A percentile compares a stretch with the other conserved stretches of the same genome.
These are phyloP conservation scores for Dryadula phaetusa DNA, from an alignment of 2,888 invertebrate genomes.

Conservation along the genomic window DNA sequence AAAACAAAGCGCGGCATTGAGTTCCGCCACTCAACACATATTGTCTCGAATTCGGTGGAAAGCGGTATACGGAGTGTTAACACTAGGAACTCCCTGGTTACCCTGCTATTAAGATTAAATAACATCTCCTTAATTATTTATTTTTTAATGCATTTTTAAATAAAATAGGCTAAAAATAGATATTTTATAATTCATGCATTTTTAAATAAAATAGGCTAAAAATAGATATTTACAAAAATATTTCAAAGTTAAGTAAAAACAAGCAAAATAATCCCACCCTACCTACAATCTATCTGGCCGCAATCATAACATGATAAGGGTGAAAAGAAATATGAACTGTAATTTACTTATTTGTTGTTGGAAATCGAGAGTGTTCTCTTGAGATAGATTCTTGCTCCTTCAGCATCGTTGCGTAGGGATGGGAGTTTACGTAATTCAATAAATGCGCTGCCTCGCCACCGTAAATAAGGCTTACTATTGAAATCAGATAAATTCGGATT, in stretches of 20 bases:
- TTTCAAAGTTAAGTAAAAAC: neutral
- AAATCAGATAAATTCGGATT: constrained; percentile 22
- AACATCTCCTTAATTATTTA: no score
- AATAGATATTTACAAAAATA: constrained; percentile 1
- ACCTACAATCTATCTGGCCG: constrained; percentile 7
- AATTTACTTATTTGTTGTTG: constrained; percentile 41
- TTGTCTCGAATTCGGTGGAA: no score
- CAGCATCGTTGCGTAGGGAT: constrained; percentile 21
- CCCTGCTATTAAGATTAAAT: no score
- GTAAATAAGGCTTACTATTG: constrained; percentile 35
- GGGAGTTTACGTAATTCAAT: constrained; percentile 37
- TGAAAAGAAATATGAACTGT: constrained; percentile 37
- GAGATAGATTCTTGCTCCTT: constrained; percentile 34
- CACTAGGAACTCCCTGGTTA: no score
- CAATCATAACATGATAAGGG: constrained; percentile 22
- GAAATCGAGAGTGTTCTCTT: constrained; percentile 38
- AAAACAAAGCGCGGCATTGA: no score
- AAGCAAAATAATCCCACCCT: neutral
- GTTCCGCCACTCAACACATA: no score
- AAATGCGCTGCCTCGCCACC: constrained; percentile 25
- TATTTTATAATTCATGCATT: no score
- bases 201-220: no score
- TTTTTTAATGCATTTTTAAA: no score
- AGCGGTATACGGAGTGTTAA: no score
- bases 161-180: no score